These are phyloP conservation scores for Scophthalmus maximus DNA, from an alignment of 2,113 vertebrate species.

Conservation along the genomic window DNA sequence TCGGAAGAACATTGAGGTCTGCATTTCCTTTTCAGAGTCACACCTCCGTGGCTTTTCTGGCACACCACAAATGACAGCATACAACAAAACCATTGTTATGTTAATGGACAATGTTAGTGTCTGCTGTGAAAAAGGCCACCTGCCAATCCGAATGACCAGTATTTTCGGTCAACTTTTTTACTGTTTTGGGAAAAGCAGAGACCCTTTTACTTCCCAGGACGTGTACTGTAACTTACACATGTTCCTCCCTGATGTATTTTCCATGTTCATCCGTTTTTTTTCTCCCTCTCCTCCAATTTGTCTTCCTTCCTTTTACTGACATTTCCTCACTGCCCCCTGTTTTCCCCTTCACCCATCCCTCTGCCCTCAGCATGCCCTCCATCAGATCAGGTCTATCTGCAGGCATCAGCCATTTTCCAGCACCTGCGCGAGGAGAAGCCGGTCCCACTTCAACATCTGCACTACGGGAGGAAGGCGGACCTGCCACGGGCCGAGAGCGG, in stretches of 20 bases:
- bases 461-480: slow-evolving; percentile 75
- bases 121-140: neutral
- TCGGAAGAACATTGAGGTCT: no score
- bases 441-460: slow-evolving; percentile 67
- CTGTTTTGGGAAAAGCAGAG: neutral
- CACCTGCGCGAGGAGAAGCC: slow-evolving; percentile 80
- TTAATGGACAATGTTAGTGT: no score
- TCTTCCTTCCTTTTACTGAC: no score
- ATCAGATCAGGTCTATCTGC: slow-evolving; percentile 82
- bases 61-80: no score
- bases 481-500: slow-evolving; percentile 33
- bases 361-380: slow-evolving; percentile 48
- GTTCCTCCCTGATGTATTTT: neutral
- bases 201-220: neutral
- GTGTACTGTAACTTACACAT: neutral
- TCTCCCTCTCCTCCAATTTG: neutral
- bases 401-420: slow-evolving; percentile 89
- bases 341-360: neutral
- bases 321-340: neutral
- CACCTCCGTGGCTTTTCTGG: no score
- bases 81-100: no score
- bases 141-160: neutral
- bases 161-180: no score
- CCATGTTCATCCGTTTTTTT: neutral
- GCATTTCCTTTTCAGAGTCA: no score